Evolutionary conservation across 1,140 invertebrate genomes (phyloP), one percentile per base, ranked within the genome.

Genomic region (Megalopta genalis): DNA sequence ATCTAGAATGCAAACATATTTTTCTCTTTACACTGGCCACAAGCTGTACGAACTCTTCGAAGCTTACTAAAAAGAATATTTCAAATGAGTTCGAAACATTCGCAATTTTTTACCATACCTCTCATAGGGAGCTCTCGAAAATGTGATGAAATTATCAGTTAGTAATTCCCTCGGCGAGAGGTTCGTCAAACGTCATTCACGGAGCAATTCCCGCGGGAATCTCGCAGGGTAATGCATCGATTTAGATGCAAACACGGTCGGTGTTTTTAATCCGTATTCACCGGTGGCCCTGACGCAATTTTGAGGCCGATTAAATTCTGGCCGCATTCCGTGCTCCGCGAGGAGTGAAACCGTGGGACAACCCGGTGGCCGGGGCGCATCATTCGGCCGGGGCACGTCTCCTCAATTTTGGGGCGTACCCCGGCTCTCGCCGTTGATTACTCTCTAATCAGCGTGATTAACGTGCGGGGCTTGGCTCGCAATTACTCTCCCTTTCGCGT

Each of bases 371-470:
- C 32, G 32, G 32, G 5, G n/a, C 25, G 37, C 71, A 10, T 49
- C 14, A 42, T 46, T 23, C 37, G 39, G 59, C n/a, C 18, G 63
- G 63, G 54, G n/a, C 77, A 68, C 77, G 71, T 80, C 57, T 63
- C 27, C 57, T 63, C 64, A 80, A 80, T 80, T 84, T 79, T 57
- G 77, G 76, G 76, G 60, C 64, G 69, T 84, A 80, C 39, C 68
- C 3, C 49, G 49, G 14, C 10, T 10, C 14, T 46, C 39, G 32
- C 32, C 63, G 57, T 74, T 69, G 66, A 84, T 85, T 84, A 66
- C 76, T n/a, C 67, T 67, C 62, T 52, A 85, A 85, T 85, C 66
- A 71, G 23, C 66, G 60, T 57, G 66, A 86, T 83, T 83, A 86
- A 79, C 64, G 32, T 81, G 59, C 71, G 18, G 32, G 49, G 71